A percentile compares a stretch with the other conserved stretches of the same genome.
Conservation (phyloP, 2,113 vertebrate genomes). For the Spea bombifrons region DNA sequence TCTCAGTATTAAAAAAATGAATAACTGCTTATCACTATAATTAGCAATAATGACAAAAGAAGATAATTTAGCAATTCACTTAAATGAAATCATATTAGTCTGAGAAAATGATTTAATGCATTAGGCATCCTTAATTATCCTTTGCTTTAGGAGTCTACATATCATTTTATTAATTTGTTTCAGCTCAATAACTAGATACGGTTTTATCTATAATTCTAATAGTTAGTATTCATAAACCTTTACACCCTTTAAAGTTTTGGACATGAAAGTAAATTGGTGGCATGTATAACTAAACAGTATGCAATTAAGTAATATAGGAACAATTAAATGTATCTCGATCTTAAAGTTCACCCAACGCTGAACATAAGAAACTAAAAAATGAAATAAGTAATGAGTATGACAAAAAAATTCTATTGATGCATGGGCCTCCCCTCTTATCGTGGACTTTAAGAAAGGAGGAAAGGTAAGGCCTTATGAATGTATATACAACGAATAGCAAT, state of each 20-base stretch:
- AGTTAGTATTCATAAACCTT: slow-evolving; percentile 41
- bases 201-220: slow-evolving; percentile 52
- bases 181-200: slow-evolving; percentile 53
- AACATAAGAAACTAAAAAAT: too few species aligned
- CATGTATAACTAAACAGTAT: not conserved
- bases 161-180: slow-evolving; percentile 56
- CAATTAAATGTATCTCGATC: too few species aligned
- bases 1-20: slow-evolving; percentile 58
- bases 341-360: too few species aligned
- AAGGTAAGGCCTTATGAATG: too few species aligned
- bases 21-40: slow-evolving; percentile 53
- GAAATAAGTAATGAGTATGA: too few species aligned
- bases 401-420: too few species aligned
- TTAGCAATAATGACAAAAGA: slow-evolving; percentile 58
- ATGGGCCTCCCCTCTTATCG: too few species aligned
- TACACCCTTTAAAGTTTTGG: slow-evolving; percentile 8
- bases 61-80: slow-evolving; percentile 52
- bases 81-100: slow-evolving; percentile 51
- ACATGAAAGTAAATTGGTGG: slow-evolving; percentile 3
- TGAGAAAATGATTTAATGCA: slow-evolving; percentile 55
- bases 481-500: too few species aligned
- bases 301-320: too few species aligned
- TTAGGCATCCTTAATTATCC: slow-evolving; percentile 57
- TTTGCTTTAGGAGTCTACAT: slow-evolving; percentile 52
- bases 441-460: too few species aligned